Evolutionary conservation across 2,113 vertebrate genomes (phyloP).

Genomic region (Propithecus coquereli): DNA sequence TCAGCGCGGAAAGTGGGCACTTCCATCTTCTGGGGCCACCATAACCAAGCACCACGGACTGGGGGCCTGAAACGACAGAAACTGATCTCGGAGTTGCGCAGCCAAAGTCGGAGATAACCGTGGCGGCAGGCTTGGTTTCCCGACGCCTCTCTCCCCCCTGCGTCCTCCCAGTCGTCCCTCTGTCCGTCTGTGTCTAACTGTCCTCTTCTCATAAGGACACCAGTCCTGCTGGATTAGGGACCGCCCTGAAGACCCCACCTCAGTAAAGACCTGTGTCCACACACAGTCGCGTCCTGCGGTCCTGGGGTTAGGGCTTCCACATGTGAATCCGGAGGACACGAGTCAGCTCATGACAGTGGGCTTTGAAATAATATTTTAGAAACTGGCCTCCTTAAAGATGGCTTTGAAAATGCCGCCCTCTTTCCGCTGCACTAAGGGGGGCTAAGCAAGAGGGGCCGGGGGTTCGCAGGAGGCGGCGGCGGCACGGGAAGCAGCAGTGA

Average conservation of each 20-base stretch:
- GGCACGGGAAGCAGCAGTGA: not conserved
- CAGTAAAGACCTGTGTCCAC: not conserved
- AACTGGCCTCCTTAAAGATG: not conserved
- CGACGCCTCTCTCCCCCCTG: not conserved
- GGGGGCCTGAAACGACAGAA: not conserved
- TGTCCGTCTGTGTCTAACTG: too few relatives aligned
- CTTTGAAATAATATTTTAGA: not conserved
- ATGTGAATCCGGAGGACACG: not conserved
- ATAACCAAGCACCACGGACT: rapidly evolving
- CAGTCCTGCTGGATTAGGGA: not conserved
- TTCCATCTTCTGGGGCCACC: not conserved
- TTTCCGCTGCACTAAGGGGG: not conserved
- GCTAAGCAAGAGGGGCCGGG: not conserved
- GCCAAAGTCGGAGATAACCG: not conserved
- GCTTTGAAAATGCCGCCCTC: not conserved
- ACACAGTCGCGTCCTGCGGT: not conserved
- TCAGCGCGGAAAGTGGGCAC: not conserved
- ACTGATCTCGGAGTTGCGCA: not conserved
- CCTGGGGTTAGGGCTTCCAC: not conserved
- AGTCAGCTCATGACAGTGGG: not conserved
- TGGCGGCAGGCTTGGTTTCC: not conserved
- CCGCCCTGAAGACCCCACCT: not conserved
- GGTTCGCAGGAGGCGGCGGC: not conserved
- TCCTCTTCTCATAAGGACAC: not conserved
- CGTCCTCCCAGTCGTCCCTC: not conserved